phyloP scores from a whole-genome alignment of 2,888 invertebrate genomes.

The Caenorhabditis macrosperma region DNA sequence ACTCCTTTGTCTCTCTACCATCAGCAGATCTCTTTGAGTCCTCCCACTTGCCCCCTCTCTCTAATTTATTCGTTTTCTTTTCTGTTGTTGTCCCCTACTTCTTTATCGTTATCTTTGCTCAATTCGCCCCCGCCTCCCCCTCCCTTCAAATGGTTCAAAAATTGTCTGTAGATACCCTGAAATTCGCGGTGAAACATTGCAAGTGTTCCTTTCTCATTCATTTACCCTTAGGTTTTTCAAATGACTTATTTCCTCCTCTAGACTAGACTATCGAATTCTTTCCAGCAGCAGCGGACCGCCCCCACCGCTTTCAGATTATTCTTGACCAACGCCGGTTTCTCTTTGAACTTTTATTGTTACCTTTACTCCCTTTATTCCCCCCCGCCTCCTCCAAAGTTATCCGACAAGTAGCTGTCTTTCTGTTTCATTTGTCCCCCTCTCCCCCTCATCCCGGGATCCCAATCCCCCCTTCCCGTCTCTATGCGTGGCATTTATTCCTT shows the following conservation, averaged over 20 bases:
- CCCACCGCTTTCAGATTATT: too few species aligned
- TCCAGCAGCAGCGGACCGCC: too few species aligned
- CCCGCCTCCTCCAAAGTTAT: too few species aligned
- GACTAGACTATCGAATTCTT: not conserved
- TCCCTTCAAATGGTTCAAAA: too few species aligned
- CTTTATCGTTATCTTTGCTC: not conserved
- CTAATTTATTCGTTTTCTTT: not conserved
- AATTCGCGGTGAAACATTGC: not conserved
- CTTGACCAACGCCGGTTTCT: too few species aligned
- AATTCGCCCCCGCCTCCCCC: too few species aligned
- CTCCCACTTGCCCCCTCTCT: not conserved
- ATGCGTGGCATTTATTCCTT: not conserved
- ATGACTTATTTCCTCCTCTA: not conserved
- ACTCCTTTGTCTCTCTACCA: not conserved
- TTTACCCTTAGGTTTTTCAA: not conserved
- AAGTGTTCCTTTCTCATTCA: not conserved
- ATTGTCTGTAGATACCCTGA: not conserved
- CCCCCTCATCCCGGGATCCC: not conserved
- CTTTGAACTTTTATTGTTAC: too few species aligned
- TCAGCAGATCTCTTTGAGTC: not conserved
- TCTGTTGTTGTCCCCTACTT: not conserved
- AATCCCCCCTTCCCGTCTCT: not conserved
- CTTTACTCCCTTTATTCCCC: too few species aligned
- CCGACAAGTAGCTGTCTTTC: not conserved
- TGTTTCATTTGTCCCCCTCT: not conserved